Conservation (phyloP, 2,797 vertebrate species). For the Argyrosomus regius region DNA sequence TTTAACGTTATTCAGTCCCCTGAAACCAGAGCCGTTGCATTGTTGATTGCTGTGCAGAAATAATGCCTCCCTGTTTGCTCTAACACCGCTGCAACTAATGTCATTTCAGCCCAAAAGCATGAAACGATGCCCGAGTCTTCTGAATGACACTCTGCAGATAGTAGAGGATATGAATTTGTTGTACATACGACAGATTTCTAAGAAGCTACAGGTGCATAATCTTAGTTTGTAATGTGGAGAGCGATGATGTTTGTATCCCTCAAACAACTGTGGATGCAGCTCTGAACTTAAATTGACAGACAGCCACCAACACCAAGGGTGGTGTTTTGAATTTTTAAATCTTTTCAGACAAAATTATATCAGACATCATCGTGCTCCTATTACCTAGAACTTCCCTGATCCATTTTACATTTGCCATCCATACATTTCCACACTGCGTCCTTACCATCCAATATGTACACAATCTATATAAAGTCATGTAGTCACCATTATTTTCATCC, state of each 20-base stretch:
- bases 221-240: conserved; percentile 9
- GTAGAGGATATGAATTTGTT: conserved; percentile 72
- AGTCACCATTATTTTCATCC: neutral
- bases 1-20: neutral
- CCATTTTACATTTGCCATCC: neutral
- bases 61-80: conserved; percentile 2
- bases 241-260: conserved; percentile 38
- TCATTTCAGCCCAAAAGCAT: conserved; percentile 63
- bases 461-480: neutral
- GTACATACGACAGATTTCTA: conserved; percentile 72
- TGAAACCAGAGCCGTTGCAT: conserved; percentile 41
- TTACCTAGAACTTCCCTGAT: conserved; percentile 9
- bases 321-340: neutral
- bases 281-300: neutral
- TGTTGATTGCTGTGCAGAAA: neutral
- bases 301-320: too few species aligned
- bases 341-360: neutral
- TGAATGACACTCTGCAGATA: conserved; percentile 68
- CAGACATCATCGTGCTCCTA: conserved; percentile 43
- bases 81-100: conserved; percentile 41
- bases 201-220: conserved; percentile 69
- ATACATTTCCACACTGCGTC: conserved; percentile 4
- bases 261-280: neutral
- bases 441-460: neutral
- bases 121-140: conserved; percentile 56